Evolutionary conservation across 2,797 vertebrate species (phyloP), one percentile per base, ranked within the genome.

Genomic region (Poeciliopsis turneri): DNA sequence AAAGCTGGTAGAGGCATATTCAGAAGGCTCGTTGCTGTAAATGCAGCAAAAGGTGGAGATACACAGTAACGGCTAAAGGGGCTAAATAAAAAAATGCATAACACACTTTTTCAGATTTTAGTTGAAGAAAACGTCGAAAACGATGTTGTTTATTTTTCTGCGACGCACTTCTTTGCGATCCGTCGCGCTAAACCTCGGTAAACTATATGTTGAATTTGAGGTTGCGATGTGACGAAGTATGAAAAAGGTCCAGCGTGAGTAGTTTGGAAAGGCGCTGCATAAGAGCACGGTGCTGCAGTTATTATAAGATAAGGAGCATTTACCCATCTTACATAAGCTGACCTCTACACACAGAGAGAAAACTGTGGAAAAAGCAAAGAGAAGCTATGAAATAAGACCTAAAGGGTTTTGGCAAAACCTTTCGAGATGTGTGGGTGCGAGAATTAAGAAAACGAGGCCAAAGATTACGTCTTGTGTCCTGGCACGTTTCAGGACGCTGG

Each of bases 391-490:
- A 78, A 86, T 78, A 85, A 82, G 57, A 74, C 76, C 49, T 30
- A 18, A 39, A 57, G 55, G 46, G 74, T 71, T 41, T 73, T 73
- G 72, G 25, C 78, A 90, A 85, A 74, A 89, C 61, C 77, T 81
- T 11, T 68, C 69, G 83, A 88, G 80, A 82, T 89, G 76, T 77
- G 85, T 90, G 82, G 83, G 85, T 87, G 83, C 70, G 79, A 82
- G 80, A 90, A 87, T 78, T 75, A 85, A 79, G 84, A 88, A 88
- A 88, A 25, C 8, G 61, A 90, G 83, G 81, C 86, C 88, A 87
- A 91, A 86, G 82, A 87, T 87, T 78, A 74, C 90, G 94, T 92
- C 88, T 86, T 79, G 77, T 85, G 93, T 94, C 93, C 89, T 88
- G 77, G 84, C 86, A 89, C 89, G 86, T 91, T 92, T 61, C 92